These are phyloP conservation scores for Daktulosphaira vitifoliae DNA, from an alignment of 1,140 invertebrate species.

Conservation along the genomic window DNA sequence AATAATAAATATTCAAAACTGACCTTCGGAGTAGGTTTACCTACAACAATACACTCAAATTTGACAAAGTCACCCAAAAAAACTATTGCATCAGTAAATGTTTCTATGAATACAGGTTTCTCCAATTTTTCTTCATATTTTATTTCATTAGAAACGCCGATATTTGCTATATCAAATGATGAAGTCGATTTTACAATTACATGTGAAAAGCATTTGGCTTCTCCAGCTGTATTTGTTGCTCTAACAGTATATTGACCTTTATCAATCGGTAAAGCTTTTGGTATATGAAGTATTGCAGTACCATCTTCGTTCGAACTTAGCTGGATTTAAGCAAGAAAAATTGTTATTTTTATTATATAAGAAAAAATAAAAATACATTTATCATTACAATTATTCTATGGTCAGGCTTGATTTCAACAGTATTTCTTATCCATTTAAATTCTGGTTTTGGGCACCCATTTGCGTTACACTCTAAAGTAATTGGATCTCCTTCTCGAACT, in stretches of 20 bases:
- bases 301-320: conserved; percentile 45
- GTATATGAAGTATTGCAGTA: conserved; percentile 51
- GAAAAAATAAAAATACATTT: conserved; percentile 12
- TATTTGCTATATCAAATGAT: conserved; percentile 28
- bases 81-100: conserved; percentile 51
- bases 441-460: conserved; percentile 61
- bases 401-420: conserved; percentile 53
- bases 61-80: conserved; percentile 51
- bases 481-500: conserved; percentile 58
- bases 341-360: too few relatives aligned
- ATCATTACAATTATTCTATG: conserved; percentile 41
- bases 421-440: conserved; percentile 66
- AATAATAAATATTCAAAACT: not conserved
- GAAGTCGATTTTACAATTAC: conserved; percentile 56
- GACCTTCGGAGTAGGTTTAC: conserved; percentile 65
- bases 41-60: conserved; percentile 61
- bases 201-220: conserved; percentile 70
- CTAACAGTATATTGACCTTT: conserved; percentile 69
- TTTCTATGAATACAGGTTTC: conserved; percentile 57
- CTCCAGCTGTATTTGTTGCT: conserved; percentile 61
- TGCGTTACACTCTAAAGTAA: conserved; percentile 61
- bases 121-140: conserved; percentile 51
- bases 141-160: conserved; percentile 37
- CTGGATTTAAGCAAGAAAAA: not conserved
- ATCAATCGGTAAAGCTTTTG: conserved; percentile 51